Conservation (phyloP, 2,113 vertebrate species). For the Gymnogyps californianus region DNA sequence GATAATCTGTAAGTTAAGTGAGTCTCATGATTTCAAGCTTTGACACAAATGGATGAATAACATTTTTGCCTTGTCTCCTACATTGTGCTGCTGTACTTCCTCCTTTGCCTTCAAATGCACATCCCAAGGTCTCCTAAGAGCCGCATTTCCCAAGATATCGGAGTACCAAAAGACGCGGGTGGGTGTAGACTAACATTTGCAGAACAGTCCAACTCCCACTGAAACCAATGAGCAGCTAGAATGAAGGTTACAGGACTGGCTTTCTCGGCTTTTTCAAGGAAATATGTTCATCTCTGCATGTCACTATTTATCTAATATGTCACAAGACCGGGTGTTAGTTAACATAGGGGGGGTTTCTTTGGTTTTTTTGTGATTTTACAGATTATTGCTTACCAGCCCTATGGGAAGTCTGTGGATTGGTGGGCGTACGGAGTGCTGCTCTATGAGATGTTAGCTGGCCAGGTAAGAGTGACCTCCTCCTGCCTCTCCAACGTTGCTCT, state of each 20-base stretch:
- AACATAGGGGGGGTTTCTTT: background rate
- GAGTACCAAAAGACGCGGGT: background rate
- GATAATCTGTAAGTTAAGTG: background rate
- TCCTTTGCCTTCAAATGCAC: background rate
- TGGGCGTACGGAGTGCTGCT: conserved; percentile 96
- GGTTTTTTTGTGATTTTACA: conserved; percentile 42
- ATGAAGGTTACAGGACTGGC: background rate
- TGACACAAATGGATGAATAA: background rate
- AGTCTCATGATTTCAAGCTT: background rate
- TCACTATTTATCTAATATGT: background rate
- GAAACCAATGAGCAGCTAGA: background rate
- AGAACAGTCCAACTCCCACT: background rate
- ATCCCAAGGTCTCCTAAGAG: background rate
- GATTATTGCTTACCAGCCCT: conserved; percentile 98
- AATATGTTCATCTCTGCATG: background rate
- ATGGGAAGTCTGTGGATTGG: conserved; percentile 96
- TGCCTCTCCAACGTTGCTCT: background rate
- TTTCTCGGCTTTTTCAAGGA: background rate
- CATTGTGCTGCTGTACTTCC: background rate
- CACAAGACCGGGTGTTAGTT: background rate
- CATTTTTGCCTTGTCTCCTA: background rate
- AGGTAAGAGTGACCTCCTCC: conserved; percentile 77
- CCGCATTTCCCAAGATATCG: background rate
- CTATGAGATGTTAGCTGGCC: conserved; percentile 96
- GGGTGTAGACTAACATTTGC: background rate